Percentiles rank a stretch among this genome's conserved stretches.
Conservation (phyloP, 2,797 vertebrate genomes). For the Phalanger gymnotis region DNA sequence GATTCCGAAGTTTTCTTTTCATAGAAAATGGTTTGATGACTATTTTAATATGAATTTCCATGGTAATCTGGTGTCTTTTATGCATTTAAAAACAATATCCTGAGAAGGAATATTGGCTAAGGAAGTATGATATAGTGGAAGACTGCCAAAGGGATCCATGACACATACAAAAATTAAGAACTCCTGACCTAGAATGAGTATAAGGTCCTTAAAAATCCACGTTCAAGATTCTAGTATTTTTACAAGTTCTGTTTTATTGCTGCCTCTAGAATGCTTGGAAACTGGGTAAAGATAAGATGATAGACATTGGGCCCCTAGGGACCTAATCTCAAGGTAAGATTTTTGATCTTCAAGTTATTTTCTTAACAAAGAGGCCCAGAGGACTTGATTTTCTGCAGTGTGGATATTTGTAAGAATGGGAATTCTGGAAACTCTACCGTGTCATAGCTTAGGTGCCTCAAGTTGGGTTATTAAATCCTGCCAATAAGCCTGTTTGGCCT, state of each 20-base stretch:
- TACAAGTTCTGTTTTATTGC: not conserved
- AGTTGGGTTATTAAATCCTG: not conserved
- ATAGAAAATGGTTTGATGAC: not conserved
- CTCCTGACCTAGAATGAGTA: not conserved
- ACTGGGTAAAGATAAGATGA: not conserved
- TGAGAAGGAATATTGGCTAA: too few relatives aligned
- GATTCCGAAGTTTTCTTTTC: not conserved
- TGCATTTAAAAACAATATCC: not conserved
- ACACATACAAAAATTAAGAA: not conserved
- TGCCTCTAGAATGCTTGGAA: not conserved
- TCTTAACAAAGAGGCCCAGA: not conserved
- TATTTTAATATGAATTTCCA: not conserved
- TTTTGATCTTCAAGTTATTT: not conserved
- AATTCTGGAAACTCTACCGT: not conserved
- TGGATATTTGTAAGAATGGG: not conserved
- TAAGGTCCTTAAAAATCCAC: not conserved
- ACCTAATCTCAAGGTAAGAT: not conserved
- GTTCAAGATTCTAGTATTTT: not conserved
- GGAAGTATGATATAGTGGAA: too few relatives aligned
- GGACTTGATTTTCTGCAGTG: not conserved
- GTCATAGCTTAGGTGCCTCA: not conserved
- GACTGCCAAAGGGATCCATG: not conserved
- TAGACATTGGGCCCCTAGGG: not conserved
- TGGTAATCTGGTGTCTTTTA: not conserved
- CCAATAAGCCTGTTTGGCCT: not conserved